Base-by-base conservation (phyloP, 2,888 invertebrate genomes). In the Rambutsinella grinnellia region DNA sequence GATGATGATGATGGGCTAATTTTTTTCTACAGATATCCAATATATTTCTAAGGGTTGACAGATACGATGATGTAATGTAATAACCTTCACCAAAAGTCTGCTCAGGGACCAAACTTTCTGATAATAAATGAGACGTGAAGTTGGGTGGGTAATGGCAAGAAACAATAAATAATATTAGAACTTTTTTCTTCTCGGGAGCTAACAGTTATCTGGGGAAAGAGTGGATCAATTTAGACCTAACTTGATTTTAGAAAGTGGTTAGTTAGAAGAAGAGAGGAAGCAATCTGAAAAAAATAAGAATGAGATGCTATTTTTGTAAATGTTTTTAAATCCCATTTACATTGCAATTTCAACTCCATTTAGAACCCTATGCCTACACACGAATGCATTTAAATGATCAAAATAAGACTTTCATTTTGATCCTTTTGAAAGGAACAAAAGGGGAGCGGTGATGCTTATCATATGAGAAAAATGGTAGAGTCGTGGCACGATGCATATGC, bases 121-220 rank as follows among this genome's bases (percentile, higher is more conserved):
- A 36, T 36, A 36, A 21, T 53, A 56, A 66, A 56, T 57, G 67
- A 46, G 49, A 67, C 67, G 67, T 67, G 56, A 57, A 47, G 47
- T 57, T 21, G 21, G 3, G 19, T 5, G 23, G 3, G 19, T 15
- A 28, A 19, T 49, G 63, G 27, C 28, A 5, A 53, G 21, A 51
- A 53, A 53, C 63, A 63, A 63, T 63, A 63, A 63, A 63, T 63
- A 63, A 63, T 53, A 28, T 26, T 36, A 36, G 5, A 36, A 5
- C 36, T 36, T 36, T 36, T 36, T 36, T 36, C 5, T 5, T 8
- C 6, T 8, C 13, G 36, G 36, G 36, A 36, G 36, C 5, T 5
- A 13, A 36, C 5, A 36, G 13, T 36, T 36, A 36, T 36, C n/a
- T n/a, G n/a, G n/a, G n/a, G n/a, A n/a, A n/a, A n/a, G n/a, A n/a